phyloP scores from a whole-genome alignment of 2,888 invertebrate genomes.

The Hydrotaea cyrtoneurina region DNA sequence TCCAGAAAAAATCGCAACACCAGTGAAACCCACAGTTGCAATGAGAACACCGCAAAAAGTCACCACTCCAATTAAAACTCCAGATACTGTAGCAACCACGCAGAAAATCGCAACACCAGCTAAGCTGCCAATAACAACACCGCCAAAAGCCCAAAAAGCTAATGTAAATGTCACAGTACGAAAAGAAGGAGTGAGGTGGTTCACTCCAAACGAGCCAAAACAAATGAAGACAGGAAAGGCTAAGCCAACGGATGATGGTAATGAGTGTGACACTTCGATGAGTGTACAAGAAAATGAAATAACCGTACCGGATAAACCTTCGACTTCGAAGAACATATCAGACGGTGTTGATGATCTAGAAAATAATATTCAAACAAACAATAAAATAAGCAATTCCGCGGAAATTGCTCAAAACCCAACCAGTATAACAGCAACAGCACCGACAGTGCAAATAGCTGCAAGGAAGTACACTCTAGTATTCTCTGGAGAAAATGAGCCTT shows the following conservation, averaged over 20 bases:
- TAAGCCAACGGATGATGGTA: background rate
- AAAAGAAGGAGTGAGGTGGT: too few relatives aligned
- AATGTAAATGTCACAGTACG: background rate
- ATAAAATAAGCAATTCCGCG: background rate
- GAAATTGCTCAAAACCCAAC: too few relatives aligned
- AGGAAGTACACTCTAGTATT: background rate
- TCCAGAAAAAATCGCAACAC: background rate
- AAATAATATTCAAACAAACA: background rate
- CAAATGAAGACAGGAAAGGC: background rate
- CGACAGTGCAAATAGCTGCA: background rate
- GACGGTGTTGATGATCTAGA: background rate
- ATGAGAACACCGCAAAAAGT: background rate
- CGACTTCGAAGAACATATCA: background rate
- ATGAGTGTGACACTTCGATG: background rate
- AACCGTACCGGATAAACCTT: background rate
- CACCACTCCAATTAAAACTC: too few relatives aligned
- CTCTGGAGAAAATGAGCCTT: background rate
- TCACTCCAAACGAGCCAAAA: background rate
- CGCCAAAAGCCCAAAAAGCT: conserved; percentile 2
- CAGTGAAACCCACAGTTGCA: too few relatives aligned
- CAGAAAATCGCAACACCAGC: background rate
- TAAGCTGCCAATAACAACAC: background rate
- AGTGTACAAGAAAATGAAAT: background rate
- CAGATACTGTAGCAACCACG: too few relatives aligned
- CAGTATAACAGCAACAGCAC: background rate